Evolutionary conservation across 1,140 invertebrate species (phyloP), one percentile per base, ranked within the genome.

Genomic region (Drosophila prosaltans): DNA sequence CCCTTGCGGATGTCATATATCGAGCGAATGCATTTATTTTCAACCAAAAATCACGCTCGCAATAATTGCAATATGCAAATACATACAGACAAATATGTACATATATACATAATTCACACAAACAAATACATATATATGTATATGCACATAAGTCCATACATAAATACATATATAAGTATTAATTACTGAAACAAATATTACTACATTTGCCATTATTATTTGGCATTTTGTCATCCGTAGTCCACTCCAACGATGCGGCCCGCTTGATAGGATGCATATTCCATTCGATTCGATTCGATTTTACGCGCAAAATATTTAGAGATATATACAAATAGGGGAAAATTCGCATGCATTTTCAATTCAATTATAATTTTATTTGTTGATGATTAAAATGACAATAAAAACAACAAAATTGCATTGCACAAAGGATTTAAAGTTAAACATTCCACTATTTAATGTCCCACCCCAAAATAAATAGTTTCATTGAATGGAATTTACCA

Each of bases 141-240:
- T 80, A 57, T 69, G 6, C 6, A 36, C 2, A 36, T 66, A 64
- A 26, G 45, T 69, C 16, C 16, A 16, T 16, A 16, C 16, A 16
- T 16, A 16, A 16, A 16, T 16, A 16, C 16, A 16, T 36, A 36
- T 36, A 36, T 66, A 64, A 26, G 45, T 69, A 77, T 77, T 88
- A 81, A 88, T 88, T 89, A 84, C 84, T 70, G 80, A 21, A 64
- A 70, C 84, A 83, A 84, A 89, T 74, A 89, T 71, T 83, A 66
- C 16, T 43, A 54, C 66, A 40, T 11, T 59, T 66, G 54, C 60
- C 67, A 86, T 86, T 86, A 75, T 85, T 85, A 75, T 85, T 85
- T 74, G 45, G 32, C 71, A 65, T 43, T 78, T 78, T 71, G 73
- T 69, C 40, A 30, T 43, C 45, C 39, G 4, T 5, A 24, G 36